These are phyloP conservation scores for Crotalus viridis DNA, from an alignment of 2,113 vertebrate genomes.

Conservation along the genomic window DNA sequence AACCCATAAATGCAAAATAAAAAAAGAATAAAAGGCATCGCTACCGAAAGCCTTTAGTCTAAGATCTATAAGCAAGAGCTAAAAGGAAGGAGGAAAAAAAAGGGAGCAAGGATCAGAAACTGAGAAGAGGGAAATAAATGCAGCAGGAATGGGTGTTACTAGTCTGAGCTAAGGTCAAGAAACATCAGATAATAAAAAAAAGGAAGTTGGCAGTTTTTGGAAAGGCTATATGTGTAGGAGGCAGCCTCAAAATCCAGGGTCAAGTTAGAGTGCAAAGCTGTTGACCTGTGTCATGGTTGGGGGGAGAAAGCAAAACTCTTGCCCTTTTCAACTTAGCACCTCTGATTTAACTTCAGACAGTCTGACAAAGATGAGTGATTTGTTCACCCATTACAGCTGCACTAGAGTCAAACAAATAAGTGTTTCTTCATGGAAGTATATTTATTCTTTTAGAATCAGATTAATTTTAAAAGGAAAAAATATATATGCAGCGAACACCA, in stretches of 20 bases:
- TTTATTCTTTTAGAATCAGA: background rate
- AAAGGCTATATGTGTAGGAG: background rate
- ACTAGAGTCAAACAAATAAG: background rate
- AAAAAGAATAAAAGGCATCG: background rate
- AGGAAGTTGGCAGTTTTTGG: background rate
- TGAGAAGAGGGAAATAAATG: slow-evolving; percentile 4
- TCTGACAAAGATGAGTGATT: background rate
- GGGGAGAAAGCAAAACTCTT: background rate
- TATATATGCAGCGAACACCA: too few relatives aligned
- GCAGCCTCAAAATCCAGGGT: background rate
- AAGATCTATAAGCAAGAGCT: background rate
- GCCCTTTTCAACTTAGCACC: slow-evolving; percentile 16
- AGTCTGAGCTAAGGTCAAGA: background rate
- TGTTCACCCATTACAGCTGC: background rate
- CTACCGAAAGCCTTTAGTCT: background rate
- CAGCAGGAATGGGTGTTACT: background rate
- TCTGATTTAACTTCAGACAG: background rate
- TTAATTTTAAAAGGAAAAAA: background rate
- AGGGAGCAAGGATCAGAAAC: background rate
- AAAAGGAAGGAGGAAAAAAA: background rate
- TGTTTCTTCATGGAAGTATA: background rate
- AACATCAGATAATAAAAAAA: background rate
- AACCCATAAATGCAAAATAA: background rate
- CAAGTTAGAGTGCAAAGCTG: background rate
- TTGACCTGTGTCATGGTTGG: background rate